Percentiles rank a stretch among this genome's conserved stretches.
Evolutionary conservation across 2,113 vertebrate genomes (phyloP).

Genomic region (Ramphastos sulfuratus): DNA sequence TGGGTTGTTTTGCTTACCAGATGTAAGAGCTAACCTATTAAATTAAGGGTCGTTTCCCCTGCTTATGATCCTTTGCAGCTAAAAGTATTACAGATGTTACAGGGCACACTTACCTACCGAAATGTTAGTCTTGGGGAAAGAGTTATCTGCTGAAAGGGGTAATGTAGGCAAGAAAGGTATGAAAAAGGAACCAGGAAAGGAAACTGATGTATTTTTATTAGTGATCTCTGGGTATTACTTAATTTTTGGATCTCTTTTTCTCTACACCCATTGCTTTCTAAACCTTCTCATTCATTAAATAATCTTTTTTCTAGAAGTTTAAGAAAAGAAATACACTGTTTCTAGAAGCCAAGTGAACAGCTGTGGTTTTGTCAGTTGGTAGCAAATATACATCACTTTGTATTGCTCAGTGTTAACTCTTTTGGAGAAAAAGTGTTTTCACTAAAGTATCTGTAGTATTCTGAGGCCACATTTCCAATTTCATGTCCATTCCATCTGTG

Average conservation of each 20-base stretch:
- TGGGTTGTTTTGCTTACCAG: not conserved
- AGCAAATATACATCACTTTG: not conserved
- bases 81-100: not conserved
- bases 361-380: not conserved
- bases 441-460: not conserved
- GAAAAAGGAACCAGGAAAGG: not conserved
- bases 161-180: not conserved
- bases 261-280: not conserved
- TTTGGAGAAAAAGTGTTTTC: not conserved
- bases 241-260: not conserved
- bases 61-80: not conserved
- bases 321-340: not conserved
- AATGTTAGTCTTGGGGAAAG: not conserved
- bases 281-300: not conserved
- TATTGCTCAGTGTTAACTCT: not conserved
- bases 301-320: not conserved
- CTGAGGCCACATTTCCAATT: not conserved
- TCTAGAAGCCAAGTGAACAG: not conserved
- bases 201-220: not conserved
- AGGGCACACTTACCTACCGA: not conserved
- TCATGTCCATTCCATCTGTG: not conserved
- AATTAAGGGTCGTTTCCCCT: not conserved
- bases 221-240: not conserved
- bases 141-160: fast-evolving
- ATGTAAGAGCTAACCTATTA: not conserved